phyloP scores from a whole-genome alignment of 2,797 vertebrate genomes.

The Anas bernieri region DNA sequence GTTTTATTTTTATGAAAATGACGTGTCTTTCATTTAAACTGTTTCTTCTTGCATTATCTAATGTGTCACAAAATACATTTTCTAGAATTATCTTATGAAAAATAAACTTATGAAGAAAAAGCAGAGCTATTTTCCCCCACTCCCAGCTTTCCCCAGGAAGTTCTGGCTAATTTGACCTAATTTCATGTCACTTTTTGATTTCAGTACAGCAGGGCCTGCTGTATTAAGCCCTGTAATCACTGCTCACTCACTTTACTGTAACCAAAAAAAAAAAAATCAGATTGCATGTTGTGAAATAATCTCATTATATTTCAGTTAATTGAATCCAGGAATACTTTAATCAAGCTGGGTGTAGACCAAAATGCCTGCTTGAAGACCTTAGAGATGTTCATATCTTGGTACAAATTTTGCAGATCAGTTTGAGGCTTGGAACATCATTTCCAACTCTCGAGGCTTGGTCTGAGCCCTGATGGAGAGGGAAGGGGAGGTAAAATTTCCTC shows the following conservation, averaged over 20 bases:
- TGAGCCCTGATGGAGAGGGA: not conserved
- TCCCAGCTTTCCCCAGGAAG: not conserved
- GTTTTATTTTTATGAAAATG: constrained; percentile 33
- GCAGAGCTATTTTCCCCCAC: not conserved
- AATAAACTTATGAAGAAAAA: not conserved
- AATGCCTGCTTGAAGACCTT: constrained; percentile 24
- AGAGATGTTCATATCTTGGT: constrained; percentile 17
- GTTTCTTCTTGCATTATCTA: not conserved
- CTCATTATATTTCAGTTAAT: constrained; percentile 54
- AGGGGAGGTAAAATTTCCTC: not conserved
- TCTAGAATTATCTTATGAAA: constrained; percentile 4
- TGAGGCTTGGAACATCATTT: not conserved
- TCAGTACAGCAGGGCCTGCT: not conserved
- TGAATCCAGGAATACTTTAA: constrained; percentile 59
- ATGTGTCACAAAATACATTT: not conserved
- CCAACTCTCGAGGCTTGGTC: not conserved
- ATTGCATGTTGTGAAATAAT: constrained; percentile 44
- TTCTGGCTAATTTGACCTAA: constrained; percentile 24
- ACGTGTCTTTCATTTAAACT: not conserved
- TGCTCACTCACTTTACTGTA: not conserved
- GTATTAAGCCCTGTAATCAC: constrained; percentile 27
- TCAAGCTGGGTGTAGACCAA: constrained; percentile 34
- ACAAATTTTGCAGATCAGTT: constrained; percentile 22
- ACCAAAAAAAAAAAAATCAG: not conserved
- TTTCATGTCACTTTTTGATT: constrained; percentile 31